Evolutionary conservation across 2,888 invertebrate species (phyloP), one percentile per base, ranked within the genome.

Genomic region (Andrena haemorrhoa): DNA sequence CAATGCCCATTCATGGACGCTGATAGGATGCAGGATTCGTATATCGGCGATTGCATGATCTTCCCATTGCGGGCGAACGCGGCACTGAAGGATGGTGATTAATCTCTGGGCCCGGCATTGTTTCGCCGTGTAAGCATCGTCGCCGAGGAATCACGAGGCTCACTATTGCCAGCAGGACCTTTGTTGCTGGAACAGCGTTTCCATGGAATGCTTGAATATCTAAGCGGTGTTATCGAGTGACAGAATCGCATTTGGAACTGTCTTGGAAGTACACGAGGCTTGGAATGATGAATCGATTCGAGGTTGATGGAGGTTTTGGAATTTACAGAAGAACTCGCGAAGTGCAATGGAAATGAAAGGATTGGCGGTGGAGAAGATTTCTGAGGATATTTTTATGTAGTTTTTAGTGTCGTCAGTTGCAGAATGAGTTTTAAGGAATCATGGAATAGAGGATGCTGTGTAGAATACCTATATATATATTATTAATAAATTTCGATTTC

Each of bases 1-100:
- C 60, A 85, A 79, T 85, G 60, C 31, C 82, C 74, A 71, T 82
- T 84, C 74, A 35, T 12, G 76, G 85, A 26, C 56, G 69, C 33
- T 73, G 74, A 74, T 53, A n/a, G 70, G 20, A 56, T 64, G 26
- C 68, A 31, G 49, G 75, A 75, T 76, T 74, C 65, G 20, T 75
- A 65, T 69, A 76, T 65, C 75, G 60, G 29, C 31, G 51, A 31
- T 35, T 65, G 56, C 53, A 53, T 60, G 35, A 61, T 5, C n/a
- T n/a, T 26, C 20, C 63, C 65, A 41, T 64, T 23, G 33, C 58
- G 51, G 23, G 51, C 33, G 64, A 56, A 47, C 63, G 47, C 26
- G 41, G 47, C 49, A 20, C 20, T n/a, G 26, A 41, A 41, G 64
- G 72, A 56, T 72, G 56, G 56, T 68, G 47, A 77, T 77, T 77